Evolutionary conservation across 2,888 invertebrate species (phyloP), one percentile per base, ranked within the genome.

Genomic region (Cacoxenus indagator): DNA sequence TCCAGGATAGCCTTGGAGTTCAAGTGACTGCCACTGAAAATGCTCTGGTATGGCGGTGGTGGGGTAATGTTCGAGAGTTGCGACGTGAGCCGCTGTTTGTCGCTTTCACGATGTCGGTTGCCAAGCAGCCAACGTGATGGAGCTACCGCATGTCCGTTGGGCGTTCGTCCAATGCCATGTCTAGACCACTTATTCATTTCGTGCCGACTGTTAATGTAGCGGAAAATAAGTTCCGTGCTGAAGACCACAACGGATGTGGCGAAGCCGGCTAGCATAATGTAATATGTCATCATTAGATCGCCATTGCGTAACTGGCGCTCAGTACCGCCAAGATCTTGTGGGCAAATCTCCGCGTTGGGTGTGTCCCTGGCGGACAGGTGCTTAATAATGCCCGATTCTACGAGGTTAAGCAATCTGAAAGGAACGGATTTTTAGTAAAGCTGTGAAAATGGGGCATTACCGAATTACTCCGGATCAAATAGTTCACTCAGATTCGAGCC

Each of bases 241-340:
- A 95, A 95, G 0, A 92, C 90, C 0, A 91, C 88, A 1, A 90
- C 81, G 0, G 94, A 92, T 0, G 93, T 90, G 0, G 89, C 89
- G 67, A 95, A 91, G 0, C 96, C 96, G 0, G 90, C 89, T 1
- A 91, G 88, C 84, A 95, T 93, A 1, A 95, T 92, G 75, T 92
- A 89, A 81, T 95, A 96, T 0, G 96, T 96, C 90, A 95, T 93
- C 77, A 91, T 86, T 0, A 96, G 90, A 85, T 96, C 96, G 3
- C 92, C 90, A 83, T 95, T 94, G 72, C 92, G 88, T 6, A 96
- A 88, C 82, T 93, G 93, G 0, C 95, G 90, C 81, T 96, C 96
- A 48, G 92, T 94, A 68, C 93, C 94, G 75, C 93, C 94, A 74
- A 96, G 88, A 86, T 96, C 92, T 65, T 95, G 90, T 0, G 96